phyloP scores from a whole-genome alignment of 2,113 vertebrate species.

The Zingel zingel region DNA sequence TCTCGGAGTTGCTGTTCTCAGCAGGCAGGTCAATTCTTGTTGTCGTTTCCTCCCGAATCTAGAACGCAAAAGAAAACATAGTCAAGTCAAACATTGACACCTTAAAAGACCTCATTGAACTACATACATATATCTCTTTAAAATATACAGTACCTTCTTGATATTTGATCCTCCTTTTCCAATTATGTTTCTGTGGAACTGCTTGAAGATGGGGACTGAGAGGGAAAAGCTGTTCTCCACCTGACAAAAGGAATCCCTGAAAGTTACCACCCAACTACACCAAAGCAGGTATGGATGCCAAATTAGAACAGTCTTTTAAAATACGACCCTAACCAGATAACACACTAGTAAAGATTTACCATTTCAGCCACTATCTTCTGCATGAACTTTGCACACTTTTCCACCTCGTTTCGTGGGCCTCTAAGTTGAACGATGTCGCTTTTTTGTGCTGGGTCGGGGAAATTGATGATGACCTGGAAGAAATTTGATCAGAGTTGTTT shows the following conservation, averaged over 20 bases:
- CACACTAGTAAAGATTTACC: constrained; percentile 79
- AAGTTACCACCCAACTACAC: constrained; percentile 4
- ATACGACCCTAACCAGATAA: neutral
- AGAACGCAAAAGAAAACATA: neutral
- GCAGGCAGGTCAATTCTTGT: constrained; percentile 98
- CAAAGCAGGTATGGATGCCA: neutral
- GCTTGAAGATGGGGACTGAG: constrained; percentile 99
- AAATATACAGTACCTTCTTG: constrained; percentile 89
- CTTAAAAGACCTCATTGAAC: neutral
- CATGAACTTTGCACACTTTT: constrained; percentile 98
- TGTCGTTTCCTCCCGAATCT: constrained; percentile 99
- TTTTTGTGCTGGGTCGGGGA: constrained; percentile 96
- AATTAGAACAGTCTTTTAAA: neutral
- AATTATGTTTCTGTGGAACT: constrained; percentile 99
- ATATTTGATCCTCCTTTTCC: constrained; percentile 99
- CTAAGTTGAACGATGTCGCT: constrained; percentile 98
- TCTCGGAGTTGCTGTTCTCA: constrained; percentile 98
- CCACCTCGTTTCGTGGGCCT: constrained; percentile 96
- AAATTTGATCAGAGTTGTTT: neutral
- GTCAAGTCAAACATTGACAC: neutral
- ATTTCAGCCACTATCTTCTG: constrained; percentile 97
- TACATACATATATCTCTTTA: too few relatives aligned
- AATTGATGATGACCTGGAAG: constrained; percentile 96
- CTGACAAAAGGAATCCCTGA: constrained; percentile 69
- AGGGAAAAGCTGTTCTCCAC: constrained; percentile 97